Evolutionary conservation across 2,113 vertebrate species (phyloP).

Genomic region (Neofelis nebulosa): DNA sequence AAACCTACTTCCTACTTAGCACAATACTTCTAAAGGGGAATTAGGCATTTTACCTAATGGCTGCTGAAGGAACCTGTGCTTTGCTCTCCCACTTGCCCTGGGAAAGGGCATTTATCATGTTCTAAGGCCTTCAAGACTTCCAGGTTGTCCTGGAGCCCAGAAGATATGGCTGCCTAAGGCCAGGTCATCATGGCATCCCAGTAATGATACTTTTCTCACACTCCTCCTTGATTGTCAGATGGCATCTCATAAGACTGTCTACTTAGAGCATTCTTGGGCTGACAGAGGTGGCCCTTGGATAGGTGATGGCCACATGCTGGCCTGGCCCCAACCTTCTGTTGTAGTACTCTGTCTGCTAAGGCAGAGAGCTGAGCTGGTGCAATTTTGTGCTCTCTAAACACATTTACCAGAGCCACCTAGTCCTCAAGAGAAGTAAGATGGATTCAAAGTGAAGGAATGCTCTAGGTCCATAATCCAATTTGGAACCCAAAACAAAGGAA

Average conservation of each 20-base stretch:
- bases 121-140: background rate
- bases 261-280: background rate
- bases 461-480: background rate
- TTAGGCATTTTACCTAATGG: background rate
- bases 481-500: background rate
- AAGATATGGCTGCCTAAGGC: background rate
- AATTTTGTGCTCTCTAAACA: background rate
- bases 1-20: background rate
- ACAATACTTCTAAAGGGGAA: background rate
- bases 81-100: no score
- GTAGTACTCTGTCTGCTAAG: background rate
- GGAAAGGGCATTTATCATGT: background rate
- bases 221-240: background rate
- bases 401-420: background rate
- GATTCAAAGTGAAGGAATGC: background rate
- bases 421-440: background rate
- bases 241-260: background rate
- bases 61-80: background rate
- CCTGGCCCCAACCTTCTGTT: background rate
- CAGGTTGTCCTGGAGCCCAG: background rate
- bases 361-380: background rate
- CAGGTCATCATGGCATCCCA: background rate
- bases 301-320: background rate
- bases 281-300: background rate
- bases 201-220: fast-evolving